A percentile compares a stretch with the other conserved stretches of the same genome.
Conservation (phyloP, 35 echinoderm and acorn worm genomes). For the Lytechinus variegatus region DNA sequence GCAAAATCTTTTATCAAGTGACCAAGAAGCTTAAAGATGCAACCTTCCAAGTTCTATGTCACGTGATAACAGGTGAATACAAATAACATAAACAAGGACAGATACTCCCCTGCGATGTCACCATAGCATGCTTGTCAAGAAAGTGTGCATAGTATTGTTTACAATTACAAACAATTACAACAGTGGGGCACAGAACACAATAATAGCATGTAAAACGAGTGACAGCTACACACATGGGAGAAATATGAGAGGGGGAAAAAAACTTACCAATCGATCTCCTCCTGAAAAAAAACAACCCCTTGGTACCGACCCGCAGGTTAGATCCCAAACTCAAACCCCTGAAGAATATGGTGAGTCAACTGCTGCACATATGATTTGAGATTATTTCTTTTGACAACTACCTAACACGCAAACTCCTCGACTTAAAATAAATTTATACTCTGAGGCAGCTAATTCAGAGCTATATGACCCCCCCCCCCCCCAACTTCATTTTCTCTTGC, state of each 20-base stretch:
- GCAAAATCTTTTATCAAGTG: too few species aligned
- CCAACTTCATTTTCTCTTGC: not conserved
- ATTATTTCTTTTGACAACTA: not conserved
- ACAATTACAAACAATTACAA: not conserved
- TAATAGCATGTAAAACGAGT: not conserved
- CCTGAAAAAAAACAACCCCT: not conserved
- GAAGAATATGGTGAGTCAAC: not conserved
- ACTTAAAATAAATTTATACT: not conserved
- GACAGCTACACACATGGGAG: not conserved
- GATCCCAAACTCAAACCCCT: not conserved
- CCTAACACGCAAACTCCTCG: constrained; percentile 7
- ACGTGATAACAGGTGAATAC: too few species aligned
- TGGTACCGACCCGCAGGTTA: not conserved
- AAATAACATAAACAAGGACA: not conserved
- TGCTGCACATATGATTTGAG: not conserved
- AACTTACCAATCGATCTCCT: not conserved
- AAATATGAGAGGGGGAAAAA: not conserved
- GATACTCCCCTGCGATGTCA: not conserved
- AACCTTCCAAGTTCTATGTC: too few species aligned
- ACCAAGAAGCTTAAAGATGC: too few species aligned
- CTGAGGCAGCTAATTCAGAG: not conserved
- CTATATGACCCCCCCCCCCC: not conserved
- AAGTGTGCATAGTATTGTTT: not conserved
- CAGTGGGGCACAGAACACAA: not conserved
- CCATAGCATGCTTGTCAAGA: not conserved